Evolutionary conservation across 1,140 invertebrate species (phyloP), one percentile per base, ranked within the genome.

Genomic region (Sycobia sp.): DNA sequence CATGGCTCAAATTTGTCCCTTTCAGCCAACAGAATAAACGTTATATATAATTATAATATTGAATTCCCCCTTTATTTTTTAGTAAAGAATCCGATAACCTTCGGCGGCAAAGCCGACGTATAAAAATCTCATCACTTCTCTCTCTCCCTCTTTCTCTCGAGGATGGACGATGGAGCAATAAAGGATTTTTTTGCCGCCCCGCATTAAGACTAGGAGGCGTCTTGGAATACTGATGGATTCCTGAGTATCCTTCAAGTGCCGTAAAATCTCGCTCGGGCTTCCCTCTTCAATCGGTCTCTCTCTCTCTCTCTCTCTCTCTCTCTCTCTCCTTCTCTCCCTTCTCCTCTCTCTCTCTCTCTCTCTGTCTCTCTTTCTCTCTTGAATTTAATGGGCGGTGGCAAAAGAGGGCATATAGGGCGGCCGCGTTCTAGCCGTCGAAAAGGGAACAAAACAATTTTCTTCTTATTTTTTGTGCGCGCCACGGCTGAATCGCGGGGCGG

Each of bases 221-320:
- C 46, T 63, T 51, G 54, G 54, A 63, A 57, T 57, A 36, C 61
- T 57, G 61, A 63, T 63, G 61, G 61, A 63, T 63, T 63, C 38
- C 54, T 54, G 61, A 63, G 61, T 46, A 57, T 56, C 54, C 54
- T 57, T 41, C 46, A 57, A 63, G 36, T 57, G 38, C 36, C 61
- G 46, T 63, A 57, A 57, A 63, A 63, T 63, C 54, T 57, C 46
- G 32, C 50, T 51, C 38, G 47, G n/a, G n/a, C n/a, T n/a, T 10
- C 22, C 14, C 20, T 18, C 16, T n/a, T 38, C 36, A n/a, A n/a
- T n/a, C n/a, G n/a, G n/a, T n/a, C n/a, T n/a, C n/a, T n/a, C n/a
- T n/a, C n/a, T n/a, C n/a, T 38, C 36, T 38, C 36, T 38, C 11
- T 13, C 36, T 38, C 11, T 38, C 9, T 10, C 36, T 38, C 36